Conservation (phyloP, 2,888 invertebrate species). For the Poecilobothrus nobilitatus region DNA sequence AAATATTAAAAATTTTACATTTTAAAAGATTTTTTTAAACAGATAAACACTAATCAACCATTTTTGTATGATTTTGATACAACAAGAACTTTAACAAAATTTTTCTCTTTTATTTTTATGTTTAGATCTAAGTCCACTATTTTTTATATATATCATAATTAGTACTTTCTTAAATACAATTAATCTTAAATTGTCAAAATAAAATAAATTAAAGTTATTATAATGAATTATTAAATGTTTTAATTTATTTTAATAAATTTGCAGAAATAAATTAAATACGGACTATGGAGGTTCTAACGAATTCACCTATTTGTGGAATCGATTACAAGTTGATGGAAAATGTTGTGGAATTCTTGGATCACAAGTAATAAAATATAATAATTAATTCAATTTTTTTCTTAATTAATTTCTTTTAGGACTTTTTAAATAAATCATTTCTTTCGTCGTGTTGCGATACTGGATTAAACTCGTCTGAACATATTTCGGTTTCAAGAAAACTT, state of each 20-base stretch:
- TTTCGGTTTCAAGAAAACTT: conserved; percentile 26
- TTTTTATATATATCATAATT: too few species aligned
- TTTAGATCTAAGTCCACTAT: too few species aligned
- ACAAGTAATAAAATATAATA: conserved; percentile 22
- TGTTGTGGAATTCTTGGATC: conserved; percentile 72
- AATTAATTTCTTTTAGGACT: conserved; percentile 21
- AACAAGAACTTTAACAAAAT: too few species aligned
- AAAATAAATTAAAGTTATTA: too few species aligned
- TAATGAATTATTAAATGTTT: too few species aligned
- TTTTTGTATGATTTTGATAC: too few species aligned
- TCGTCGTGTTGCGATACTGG: conserved; percentile 26
- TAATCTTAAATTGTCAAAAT: too few species aligned
- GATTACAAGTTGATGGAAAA: conserved; percentile 61
- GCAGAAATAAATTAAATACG: conserved; percentile 46
- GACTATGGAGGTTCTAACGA: conserved; percentile 66
- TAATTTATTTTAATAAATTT: background rate
- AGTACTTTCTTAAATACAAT: too few species aligned
- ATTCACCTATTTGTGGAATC: conserved; percentile 70
- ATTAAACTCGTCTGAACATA: conserved; percentile 25
- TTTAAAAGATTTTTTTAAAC: too few species aligned
- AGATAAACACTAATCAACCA: too few species aligned
- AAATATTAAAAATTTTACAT: too few species aligned
- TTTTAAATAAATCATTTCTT: conserved; percentile 27
- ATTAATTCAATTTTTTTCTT: background rate
- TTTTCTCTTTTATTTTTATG: too few species aligned